These are phyloP conservation scores for Brenthis daphne DNA, from an alignment of 2,888 invertebrate species.

Conservation along the genomic window DNA sequence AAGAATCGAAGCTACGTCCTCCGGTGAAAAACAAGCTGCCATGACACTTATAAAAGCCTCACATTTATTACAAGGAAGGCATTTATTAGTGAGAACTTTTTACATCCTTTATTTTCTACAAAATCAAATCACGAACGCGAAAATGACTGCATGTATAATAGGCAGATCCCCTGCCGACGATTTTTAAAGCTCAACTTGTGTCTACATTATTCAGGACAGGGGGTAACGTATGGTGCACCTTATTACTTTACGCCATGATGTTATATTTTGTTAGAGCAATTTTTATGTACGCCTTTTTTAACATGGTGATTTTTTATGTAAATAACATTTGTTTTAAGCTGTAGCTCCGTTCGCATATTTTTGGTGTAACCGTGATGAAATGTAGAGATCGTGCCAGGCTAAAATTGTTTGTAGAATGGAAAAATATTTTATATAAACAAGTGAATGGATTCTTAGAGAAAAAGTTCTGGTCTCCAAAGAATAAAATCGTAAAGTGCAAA, in stretches of 20 bases:
- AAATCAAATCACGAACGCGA: slow-evolving; percentile 29
- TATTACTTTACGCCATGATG: slow-evolving; percentile 26
- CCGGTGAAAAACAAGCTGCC: too few relatives aligned
- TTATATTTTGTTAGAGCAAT: slow-evolving; percentile 31
- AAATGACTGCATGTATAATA: slow-evolving; percentile 32
- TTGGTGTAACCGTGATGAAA: slow-evolving; percentile 3
- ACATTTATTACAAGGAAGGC: slow-evolving; percentile 4
- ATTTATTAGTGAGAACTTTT: slow-evolving; percentile 6
- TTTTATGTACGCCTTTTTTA: slow-evolving; percentile 14
- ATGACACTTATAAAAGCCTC: neutral
- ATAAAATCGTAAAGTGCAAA: too few relatives aligned
- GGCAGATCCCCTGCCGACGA: slow-evolving; percentile 30
- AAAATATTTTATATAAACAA: neutral
- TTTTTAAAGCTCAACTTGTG: slow-evolving; percentile 31
- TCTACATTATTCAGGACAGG: slow-evolving; percentile 31
- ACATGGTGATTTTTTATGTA: slow-evolving; percentile 18
- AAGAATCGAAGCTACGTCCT: too few relatives aligned
- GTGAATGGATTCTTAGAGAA: neutral
- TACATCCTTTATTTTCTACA: slow-evolving; percentile 10
- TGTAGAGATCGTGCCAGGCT: neutral
- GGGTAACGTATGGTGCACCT: slow-evolving; percentile 27
- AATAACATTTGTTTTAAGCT: slow-evolving; percentile 20
- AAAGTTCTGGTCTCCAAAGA: too few relatives aligned
- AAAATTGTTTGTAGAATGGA: neutral
- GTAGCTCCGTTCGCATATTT: slow-evolving; percentile 7